Evolutionary conservation across 2,113 vertebrate genomes (phyloP), one percentile per base, ranked within the genome.

Genomic region (Ascaphus truei): DNA sequence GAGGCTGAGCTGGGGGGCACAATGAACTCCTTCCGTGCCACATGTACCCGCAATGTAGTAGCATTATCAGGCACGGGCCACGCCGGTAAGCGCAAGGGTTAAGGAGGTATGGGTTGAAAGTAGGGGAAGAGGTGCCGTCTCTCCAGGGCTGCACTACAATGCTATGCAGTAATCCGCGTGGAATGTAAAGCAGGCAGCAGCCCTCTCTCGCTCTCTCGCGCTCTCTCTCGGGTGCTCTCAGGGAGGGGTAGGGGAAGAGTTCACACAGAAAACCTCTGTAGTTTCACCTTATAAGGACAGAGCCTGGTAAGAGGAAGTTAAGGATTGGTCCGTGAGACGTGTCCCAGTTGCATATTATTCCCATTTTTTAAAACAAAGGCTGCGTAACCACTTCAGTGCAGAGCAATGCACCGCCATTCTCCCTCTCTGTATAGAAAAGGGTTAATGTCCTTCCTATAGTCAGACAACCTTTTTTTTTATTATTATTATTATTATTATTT

Each of bases 271-370:
- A 71, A 25, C 20, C 50, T 60, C 57, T 30, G 33, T 48, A 71
- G 67, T 71, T 71, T 71, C 56, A 71, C 56, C 56, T 71, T 71
- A 71, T 71, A 71, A 71, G 67, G 67, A 61, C 45, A 71, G 67
- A 71, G 56, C 67, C 43, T n/a, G 56, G 33, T 52, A 71, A 58
- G 67, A 71, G 67, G 67, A 71, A 71, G 67, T 71, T 52, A 29
- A 52, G 47, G 67, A 71, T 61, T 71, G 57, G 56, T 61, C 43
- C 26, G 8, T 31, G 23, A 45, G 33, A 26, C 15, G 34, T 26
- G 31, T 39, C 41, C 65, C 12, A 27, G 45, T 30, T 50, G 29
- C 67, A 61, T 59, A 41, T 52, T 71, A 60, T 71, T 61, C 45
- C 56, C 45, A 47, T 57, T 34, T 57, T 34, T 53, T 47, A 37